Evolutionary conservation across 2,797 vertebrate species (phyloP).

Genomic region (Euthynnus affinis): DNA sequence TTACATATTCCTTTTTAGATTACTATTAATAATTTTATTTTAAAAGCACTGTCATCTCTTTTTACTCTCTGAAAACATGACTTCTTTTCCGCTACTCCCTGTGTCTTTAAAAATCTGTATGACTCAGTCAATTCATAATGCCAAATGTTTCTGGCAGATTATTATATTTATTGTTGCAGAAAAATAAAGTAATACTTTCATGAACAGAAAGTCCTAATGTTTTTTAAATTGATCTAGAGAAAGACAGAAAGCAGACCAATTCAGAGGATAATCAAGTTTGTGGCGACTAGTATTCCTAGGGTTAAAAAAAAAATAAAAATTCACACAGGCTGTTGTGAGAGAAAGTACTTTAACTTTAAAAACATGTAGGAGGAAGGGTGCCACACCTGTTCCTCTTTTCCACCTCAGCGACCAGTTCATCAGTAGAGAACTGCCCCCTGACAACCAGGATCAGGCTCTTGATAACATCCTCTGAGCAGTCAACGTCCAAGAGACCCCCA

Average conservation of each 20-base stretch:
- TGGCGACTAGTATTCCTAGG: not conserved
- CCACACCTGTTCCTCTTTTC: constrained; percentile 97
- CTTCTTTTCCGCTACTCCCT: not conserved
- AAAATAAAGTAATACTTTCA: not conserved
- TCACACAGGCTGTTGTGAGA: not conserved
- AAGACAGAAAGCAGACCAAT: not conserved
- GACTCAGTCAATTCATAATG: not conserved
- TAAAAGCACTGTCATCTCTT: not conserved
- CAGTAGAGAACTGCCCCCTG: constrained; percentile 97
- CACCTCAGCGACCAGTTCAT: constrained; percentile 98
- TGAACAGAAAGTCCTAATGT: not conserved
- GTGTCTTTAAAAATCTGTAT: not conserved
- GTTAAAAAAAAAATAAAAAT: not conserved
- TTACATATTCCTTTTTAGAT: not conserved
- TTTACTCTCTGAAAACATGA: not conserved
- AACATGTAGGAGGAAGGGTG: not conserved
- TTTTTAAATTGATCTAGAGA: not conserved
- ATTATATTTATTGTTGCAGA: not conserved
- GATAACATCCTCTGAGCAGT: constrained; percentile 99
- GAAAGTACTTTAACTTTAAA: not conserved
- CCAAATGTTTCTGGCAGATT: not conserved
- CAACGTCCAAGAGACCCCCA: constrained; percentile 96
- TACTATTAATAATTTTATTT: not conserved
- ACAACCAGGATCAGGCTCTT: constrained; percentile 98
- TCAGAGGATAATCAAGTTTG: not conserved